Evolutionary conservation across 1,140 invertebrate species (phyloP).

Genomic region (Pseudomyrmex concolor): DNA sequence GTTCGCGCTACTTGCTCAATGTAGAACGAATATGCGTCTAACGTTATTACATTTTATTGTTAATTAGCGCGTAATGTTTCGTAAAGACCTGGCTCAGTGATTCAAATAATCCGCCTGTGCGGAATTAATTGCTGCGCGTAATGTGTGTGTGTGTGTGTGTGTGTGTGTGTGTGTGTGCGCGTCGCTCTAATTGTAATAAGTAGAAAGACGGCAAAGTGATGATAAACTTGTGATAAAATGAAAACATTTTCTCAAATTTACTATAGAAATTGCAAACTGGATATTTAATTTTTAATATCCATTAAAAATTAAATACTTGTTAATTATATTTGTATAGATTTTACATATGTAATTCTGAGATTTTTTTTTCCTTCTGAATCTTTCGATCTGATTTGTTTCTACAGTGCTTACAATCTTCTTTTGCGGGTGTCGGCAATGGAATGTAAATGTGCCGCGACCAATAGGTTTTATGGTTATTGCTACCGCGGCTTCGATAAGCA

Average conservation of each 20-base stretch:
- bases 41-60: conserved; percentile 53
- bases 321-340: background rate
- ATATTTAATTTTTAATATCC: conserved; percentile 7
- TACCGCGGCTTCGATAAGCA: conserved; percentile 32
- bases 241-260: background rate
- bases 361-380: background rate
- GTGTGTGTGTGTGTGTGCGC: background rate
- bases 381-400: conserved; percentile 50
- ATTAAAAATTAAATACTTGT: background rate
- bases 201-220: background rate
- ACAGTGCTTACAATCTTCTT: background rate
- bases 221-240: background rate
- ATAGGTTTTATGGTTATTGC: conserved; percentile 77
- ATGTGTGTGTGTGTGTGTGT: background rate
- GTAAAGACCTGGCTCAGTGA: conserved; percentile 10
- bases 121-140: no score
- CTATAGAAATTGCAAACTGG: background rate
- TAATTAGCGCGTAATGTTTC: conserved; percentile 50
- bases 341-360: no score
- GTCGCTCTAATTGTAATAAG: conserved; percentile 31
- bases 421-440: conserved; percentile 68
- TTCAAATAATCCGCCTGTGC: conserved; percentile 25
- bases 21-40: conserved; percentile 37
- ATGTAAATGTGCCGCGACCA: conserved; percentile 76
- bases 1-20: conserved; percentile 49